phyloP scores from a whole-genome alignment of 1,140 invertebrate species.

The Lucilia sericata region DNA sequence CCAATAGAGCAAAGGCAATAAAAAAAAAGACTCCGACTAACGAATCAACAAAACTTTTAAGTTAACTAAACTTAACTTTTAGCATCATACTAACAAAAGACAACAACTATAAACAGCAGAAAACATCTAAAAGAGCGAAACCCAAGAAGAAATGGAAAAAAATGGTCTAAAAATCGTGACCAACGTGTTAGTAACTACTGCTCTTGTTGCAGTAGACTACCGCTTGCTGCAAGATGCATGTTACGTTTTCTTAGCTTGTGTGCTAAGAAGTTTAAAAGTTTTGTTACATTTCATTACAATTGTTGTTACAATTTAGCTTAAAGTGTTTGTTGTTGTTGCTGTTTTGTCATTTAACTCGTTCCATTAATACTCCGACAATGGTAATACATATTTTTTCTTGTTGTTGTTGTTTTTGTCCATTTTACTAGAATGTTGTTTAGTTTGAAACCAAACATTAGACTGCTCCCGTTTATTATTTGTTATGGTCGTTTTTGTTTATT shows the following conservation, averaged over 20 bases:
- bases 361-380: neutral
- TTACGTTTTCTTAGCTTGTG: neutral
- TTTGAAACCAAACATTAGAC: neutral
- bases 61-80: neutral
- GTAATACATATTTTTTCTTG: neutral
- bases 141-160: neutral
- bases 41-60: neutral
- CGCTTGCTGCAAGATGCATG: constrained; percentile 14
- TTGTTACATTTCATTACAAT: constrained; percentile 31
- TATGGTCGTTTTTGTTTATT: neutral
- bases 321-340: neutral
- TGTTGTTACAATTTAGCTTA: neutral
- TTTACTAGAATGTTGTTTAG: neutral
- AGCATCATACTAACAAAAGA: neutral
- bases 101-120: neutral
- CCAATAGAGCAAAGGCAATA: neutral
- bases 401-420: neutral
- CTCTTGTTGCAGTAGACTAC: constrained; percentile 2
- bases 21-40: neutral
- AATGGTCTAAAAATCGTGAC: constrained; percentile 39
- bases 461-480: constrained; percentile 11
- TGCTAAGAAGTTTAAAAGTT: constrained; percentile 5
- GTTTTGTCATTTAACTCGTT: constrained; percentile 7
- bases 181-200: constrained; percentile 40
- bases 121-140: too few species aligned